Evolutionary conservation across 2,888 invertebrate genomes (phyloP).

Genomic region (Leptinotarsa peninsularis): DNA sequence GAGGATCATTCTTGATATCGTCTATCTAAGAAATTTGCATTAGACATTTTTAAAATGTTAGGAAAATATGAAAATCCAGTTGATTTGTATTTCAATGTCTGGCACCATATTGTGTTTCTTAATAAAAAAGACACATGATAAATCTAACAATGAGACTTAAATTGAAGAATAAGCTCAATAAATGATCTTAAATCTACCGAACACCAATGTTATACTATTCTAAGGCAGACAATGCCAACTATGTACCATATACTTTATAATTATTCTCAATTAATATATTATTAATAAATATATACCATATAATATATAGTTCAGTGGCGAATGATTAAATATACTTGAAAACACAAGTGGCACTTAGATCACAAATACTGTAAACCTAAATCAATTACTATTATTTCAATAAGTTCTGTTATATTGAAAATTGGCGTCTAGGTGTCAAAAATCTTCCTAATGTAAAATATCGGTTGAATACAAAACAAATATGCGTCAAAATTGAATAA

Average conservation of each 20-base stretch:
- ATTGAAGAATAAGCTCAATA: conserved; percentile 58
- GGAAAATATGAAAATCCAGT: conserved; percentile 6
- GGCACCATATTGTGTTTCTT: not conserved
- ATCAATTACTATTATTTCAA: conserved; percentile 60
- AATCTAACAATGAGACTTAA: conserved; percentile 42
- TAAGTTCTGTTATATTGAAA: conserved; percentile 42
- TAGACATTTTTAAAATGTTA: conserved; percentile 58
- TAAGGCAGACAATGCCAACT: conserved; percentile 63
- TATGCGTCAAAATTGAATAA: not conserved
- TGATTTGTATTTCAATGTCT: conserved; percentile 10
- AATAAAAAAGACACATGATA: too few relatives aligned
- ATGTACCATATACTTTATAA: conserved; percentile 62
- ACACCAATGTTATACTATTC: conserved; percentile 64
- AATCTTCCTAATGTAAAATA: conserved; percentile 29
- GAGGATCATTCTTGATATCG: conserved; percentile 51
- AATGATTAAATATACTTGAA: conserved; percentile 70
- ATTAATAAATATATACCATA: conserved; percentile 63
- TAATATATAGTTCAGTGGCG: conserved; percentile 66
- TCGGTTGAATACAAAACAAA: conserved; percentile 42
- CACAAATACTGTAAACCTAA: conserved; percentile 81
- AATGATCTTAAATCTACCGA: conserved; percentile 64
- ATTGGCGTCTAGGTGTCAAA: conserved; percentile 53
- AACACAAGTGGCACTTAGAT: conserved; percentile 84
- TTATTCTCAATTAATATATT: conserved; percentile 57
- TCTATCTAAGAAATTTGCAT: conserved; percentile 46